Base-by-base conservation (phyloP, 2,797 vertebrate species). In the Rhinichthys osculus region DNA sequence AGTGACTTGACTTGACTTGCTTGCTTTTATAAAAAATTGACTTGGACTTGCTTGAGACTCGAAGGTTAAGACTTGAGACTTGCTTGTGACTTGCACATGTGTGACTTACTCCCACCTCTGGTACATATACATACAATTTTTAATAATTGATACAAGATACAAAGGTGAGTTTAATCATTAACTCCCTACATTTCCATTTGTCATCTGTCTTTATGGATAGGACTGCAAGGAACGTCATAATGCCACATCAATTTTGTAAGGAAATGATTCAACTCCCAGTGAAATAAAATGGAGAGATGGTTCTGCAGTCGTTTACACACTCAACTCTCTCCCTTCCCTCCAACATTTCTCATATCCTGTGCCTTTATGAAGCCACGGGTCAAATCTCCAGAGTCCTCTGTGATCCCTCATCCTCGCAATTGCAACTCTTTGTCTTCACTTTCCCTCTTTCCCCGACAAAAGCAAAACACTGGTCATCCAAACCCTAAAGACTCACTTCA, bases 281-380 rank as follows among this genome's bases (percentile, higher is more conserved):
- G 62, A 78, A 84, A 84, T 84, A 66, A 84, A 84, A 69, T 38
- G 19, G 23, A 69, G 44, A 76, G 14, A 83, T 27, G 44, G 54
- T 69, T 44, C 47, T 54, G 59, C 66, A 23, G 50, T 67, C 52
- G 71, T 78, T 76, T 57, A 78, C 23, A 80, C 72, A 50, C 47
- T 57, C 70, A 69, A 88, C 88, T 87, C 79, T 83, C 79, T 84
- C 33, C 62, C 89, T 87, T 92, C 27, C 27, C 27, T 27, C 91
- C 90, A 87, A 80, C 69, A 83, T 90, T 89, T 93, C 70, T 90
- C 83, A 88, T 87, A 86, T 90, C 83, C 85, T 88, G 92, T 91
- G 93, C 91, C 91, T 86, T 90, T 92, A 90, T 90, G 88, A 88
- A 89, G 86, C 87, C 89, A 89, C 3, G 78, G 90, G 89, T 87